Evolutionary conservation across 2,113 vertebrate species (phyloP), one percentile per base, ranked within the genome.

Genomic region (Chamaea fasciata): DNA sequence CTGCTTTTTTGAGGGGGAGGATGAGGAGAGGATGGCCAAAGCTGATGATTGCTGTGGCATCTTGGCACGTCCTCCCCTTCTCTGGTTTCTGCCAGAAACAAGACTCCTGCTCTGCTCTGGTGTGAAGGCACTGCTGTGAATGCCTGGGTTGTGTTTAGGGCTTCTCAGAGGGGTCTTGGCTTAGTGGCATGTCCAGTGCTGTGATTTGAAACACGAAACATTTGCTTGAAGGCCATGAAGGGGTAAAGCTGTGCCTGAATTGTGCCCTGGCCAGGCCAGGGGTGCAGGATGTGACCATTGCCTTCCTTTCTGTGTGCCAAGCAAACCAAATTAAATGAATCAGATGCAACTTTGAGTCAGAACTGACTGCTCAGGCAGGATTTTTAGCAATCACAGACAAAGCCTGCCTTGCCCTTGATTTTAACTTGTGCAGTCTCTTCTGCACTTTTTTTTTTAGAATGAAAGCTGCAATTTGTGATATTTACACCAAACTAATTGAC

Each of bases 231-330:
- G 81, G 82, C 62, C 63, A 2, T 20, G 7, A 7, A 41, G 70
- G 42, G 65, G 44, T 59, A 16, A 44, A 92, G 14, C 28, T 4
- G 11, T 19, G 27, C n/a, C 5, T 10, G 42, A 47, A 3, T 6
- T 39, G 79, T 83, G 85, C 27, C 52, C 2, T 4, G 27, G 79
- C 83, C 92, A 22, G 67, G 79, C 88, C 5, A 1, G 12, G 90
- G 79, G 5, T 39, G 82, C 7, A 15, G 88, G 82, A 35, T 76
- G 75, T 6, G 11, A 76, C 50, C 79, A 4, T 37, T 83, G 90
- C 91, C 91, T 88, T 62, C 83, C 93, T 90, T 92, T 74, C 85
- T 89, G 92, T 93, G 93, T 95, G 92, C 90, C 90, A 81, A 87
- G 93, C 85, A 90, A 94, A 90, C 63, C 71, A 85, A 23, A 16